Conservation (phyloP, 1,140 invertebrate species). For the Ceratosolen fusciceps region DNA sequence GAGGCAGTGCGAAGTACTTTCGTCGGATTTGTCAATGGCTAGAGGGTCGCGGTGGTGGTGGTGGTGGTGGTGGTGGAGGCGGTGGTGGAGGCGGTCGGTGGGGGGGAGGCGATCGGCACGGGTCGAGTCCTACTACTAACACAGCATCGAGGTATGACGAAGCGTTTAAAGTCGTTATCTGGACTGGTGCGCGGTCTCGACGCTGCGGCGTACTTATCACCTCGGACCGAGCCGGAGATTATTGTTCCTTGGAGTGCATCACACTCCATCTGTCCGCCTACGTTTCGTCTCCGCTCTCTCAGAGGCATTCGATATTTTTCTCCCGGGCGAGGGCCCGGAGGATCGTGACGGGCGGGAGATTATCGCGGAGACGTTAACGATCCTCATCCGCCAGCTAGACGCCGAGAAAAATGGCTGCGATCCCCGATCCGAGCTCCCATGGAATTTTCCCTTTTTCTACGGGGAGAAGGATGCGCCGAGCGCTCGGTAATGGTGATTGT, state of each 20-base stretch:
- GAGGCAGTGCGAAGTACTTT: too few species aligned
- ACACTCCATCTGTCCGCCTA: slow-evolving; percentile 11
- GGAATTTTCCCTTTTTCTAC: slow-evolving; percentile 1
- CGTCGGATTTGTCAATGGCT: too few species aligned
- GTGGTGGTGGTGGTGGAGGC: too few species aligned
- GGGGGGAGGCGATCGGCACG: too few species aligned
- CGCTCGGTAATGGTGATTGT: neutral
- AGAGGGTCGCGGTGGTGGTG: too few species aligned
- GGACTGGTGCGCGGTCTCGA: too few species aligned
- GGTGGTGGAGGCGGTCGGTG: too few species aligned
- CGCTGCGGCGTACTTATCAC: too few species aligned
- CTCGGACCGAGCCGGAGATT: slow-evolving; percentile 21
- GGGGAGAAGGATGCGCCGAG: neutral
- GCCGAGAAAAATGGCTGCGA: neutral
- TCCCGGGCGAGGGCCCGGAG: neutral
- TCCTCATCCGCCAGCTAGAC: neutral
- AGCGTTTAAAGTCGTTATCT: too few species aligned
- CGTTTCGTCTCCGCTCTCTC: neutral
- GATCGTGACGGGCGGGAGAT: slow-evolving; percentile 19
- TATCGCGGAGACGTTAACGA: slow-evolving; percentile 34
- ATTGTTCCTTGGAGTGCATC: slow-evolving; percentile 11
- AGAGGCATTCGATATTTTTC: slow-evolving; percentile 2
- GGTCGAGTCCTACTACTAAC: too few species aligned
- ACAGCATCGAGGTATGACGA: neutral
- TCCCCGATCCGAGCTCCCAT: too few species aligned